phyloP scores from a whole-genome alignment of 2,888 invertebrate species.

The Teleiodes luculella region DNA sequence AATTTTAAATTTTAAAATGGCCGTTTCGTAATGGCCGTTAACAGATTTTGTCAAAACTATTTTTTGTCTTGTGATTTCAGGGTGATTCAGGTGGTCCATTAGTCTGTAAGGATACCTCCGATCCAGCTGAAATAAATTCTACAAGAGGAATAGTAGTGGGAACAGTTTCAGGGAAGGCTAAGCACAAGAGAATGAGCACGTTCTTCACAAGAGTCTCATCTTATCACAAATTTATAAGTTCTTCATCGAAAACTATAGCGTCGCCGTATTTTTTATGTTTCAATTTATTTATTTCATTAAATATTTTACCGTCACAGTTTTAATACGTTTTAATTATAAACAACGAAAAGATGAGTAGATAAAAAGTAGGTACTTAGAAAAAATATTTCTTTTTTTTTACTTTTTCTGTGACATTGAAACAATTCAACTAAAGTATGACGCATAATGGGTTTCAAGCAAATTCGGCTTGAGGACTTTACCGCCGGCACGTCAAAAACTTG shows the following conservation, averaged over 20 bases:
- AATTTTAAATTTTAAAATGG: too few relatives aligned
- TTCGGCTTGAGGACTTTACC: too few relatives aligned
- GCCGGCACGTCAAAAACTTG: too few relatives aligned
- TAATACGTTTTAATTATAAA: neutral
- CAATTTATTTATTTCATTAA: neutral
- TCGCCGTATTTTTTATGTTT: neutral
- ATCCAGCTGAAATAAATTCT: neutral
- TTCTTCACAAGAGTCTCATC: neutral
- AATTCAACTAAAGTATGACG: too few relatives aligned
- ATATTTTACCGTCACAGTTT: neutral
- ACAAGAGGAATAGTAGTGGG: neutral
- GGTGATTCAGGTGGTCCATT: conserved; percentile 13
- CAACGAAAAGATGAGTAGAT: too few relatives aligned
- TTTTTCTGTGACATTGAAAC: too few relatives aligned
- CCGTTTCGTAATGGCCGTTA: too few relatives aligned
- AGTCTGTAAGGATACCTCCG: neutral
- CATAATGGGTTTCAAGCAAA: too few relatives aligned
- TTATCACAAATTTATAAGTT: neutral
- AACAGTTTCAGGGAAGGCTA: neutral
- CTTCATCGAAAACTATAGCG: neutral
- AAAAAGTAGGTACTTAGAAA: too few relatives aligned
- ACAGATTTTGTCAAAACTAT: too few relatives aligned
- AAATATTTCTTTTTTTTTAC: too few relatives aligned
- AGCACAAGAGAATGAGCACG: neutral
- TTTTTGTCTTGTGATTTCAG: conserved; percentile 1